Percentiles rank a stretch among this genome's conserved stretches.
These are phyloP conservation scores for Caenorhabditis latens DNA, from an alignment of 1,140 invertebrate genomes.

Conservation along the genomic window DNA sequence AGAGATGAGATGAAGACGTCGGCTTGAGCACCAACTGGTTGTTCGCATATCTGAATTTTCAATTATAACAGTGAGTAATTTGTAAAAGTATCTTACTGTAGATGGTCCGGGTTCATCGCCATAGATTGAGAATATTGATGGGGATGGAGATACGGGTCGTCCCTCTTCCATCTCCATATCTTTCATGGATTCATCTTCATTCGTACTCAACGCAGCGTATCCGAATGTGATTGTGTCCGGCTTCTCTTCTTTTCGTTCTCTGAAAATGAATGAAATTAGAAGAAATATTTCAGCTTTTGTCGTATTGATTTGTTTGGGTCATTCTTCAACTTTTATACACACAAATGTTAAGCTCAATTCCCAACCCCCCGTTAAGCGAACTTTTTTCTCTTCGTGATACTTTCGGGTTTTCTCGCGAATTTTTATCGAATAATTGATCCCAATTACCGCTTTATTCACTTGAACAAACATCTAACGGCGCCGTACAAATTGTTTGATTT, in stretches of 20 bases:
- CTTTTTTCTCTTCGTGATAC: neutral
- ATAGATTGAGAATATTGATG: constrained; percentile 50
- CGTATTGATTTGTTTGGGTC: too few relatives aligned
- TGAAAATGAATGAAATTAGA: neutral
- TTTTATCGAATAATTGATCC: constrained; percentile 52
- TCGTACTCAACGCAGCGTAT: constrained; percentile 45
- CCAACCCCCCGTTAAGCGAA: too few relatives aligned
- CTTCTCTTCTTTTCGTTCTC: constrained; percentile 47
- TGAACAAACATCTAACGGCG: neutral
- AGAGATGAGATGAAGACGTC: constrained; percentile 66
- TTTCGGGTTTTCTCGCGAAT: neutral
- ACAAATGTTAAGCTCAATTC: neutral
- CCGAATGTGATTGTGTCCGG: constrained; percentile 21
- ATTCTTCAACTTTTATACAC: too few relatives aligned
- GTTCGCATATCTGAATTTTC: constrained; percentile 56
- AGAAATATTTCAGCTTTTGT: neutral
- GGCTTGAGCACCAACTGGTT: constrained; percentile 65
- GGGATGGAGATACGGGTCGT: constrained; percentile 35
- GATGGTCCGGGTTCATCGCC: constrained; percentile 54
- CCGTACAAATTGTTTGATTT: constrained; percentile 45
- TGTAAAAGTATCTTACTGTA: neutral
- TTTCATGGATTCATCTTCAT: constrained; percentile 30
- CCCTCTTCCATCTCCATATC: constrained; percentile 41
- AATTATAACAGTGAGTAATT: neutral
- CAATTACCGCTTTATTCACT: constrained; percentile 43